These are phyloP conservation scores for Megaptera novaeangliae DNA, from an alignment of 2,113 vertebrate genomes.

Conservation along the genomic window DNA sequence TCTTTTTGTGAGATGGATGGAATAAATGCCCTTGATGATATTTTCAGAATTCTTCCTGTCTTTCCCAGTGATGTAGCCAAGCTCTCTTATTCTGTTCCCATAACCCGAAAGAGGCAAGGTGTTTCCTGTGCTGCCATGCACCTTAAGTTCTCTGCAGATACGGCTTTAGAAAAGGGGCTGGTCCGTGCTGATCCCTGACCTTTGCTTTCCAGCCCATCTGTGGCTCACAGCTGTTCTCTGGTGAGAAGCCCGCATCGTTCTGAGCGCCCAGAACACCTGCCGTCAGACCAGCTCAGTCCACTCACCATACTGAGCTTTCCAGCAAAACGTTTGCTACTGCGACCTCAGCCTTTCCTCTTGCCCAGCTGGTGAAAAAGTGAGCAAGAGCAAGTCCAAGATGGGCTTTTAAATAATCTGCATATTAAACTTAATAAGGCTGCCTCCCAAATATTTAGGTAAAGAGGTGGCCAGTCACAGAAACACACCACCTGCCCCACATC, in stretches of 20 bases:
- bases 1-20: not conserved
- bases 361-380: not conserved
- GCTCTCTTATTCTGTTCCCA: not conserved
- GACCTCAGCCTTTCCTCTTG: not conserved
- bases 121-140: not conserved
- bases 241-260: not conserved
- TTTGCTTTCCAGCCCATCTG: not conserved
- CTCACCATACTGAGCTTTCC: not conserved
- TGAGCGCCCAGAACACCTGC: too few species aligned
- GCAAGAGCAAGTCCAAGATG: not conserved
- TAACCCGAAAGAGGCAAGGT: not conserved
- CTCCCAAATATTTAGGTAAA: not conserved
- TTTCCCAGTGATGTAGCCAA: not conserved
- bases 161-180: not conserved
- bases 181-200: not conserved
- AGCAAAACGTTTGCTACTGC: not conserved
- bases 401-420: not conserved
- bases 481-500: rapidly evolving
- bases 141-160: not conserved
- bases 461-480: not conserved
- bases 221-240: not conserved
- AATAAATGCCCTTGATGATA: not conserved
- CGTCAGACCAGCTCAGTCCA: not conserved
- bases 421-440: not conserved
- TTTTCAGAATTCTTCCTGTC: not conserved